Base-by-base conservation (phyloP, 2,888 invertebrate species). In the Rosalia funebris region DNA sequence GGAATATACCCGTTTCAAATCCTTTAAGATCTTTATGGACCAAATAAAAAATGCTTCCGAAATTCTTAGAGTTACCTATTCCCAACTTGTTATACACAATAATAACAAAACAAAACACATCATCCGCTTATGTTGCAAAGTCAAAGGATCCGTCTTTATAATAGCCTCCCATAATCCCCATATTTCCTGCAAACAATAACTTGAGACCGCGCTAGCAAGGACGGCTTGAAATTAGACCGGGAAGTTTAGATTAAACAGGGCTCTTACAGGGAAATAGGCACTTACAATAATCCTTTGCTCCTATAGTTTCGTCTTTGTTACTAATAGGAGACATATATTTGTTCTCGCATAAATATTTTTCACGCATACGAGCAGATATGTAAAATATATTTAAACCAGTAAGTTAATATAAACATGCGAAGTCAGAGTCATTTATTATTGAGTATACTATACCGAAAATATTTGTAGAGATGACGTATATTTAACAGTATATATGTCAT, bases 111-210 rank as follows among this genome's bases (percentile, higher is more conserved):
- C 39, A 55, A 41, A 48, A 57, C 50, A 57, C 36, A 57, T 42
- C 41, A 57, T 57, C 57, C 57, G 48, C 48, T 57, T 50, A 57
- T 17, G 57, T 62, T 62, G 45, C 52, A 41, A 57, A 63, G 60
- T 59, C 62, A 59, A 59, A 55, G 61, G 61, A 36, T 67, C 63
- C 71, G 73, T 71, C 72, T 73, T 73, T 72, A 72, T 75, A 76
- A 75, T 74, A 75, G 71, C 71, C 73, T 70, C 70, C 47, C 69
- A 68, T 76, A 74, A 76, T 76, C 74, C 72, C 44, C 71, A 75
- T 76, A 77, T 76, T 77, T 76, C 77, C 75, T 75, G 72, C 75
- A 75, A 76, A 75, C 75, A 77, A 76, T 76, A 75, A 76, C 73
- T 73, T 69, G 68, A 63, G 65, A 71, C 47, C 58, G 63, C 36